phyloP scores from a whole-genome alignment of 2,888 invertebrate species.

The Yponomeuta sedellus region DNA sequence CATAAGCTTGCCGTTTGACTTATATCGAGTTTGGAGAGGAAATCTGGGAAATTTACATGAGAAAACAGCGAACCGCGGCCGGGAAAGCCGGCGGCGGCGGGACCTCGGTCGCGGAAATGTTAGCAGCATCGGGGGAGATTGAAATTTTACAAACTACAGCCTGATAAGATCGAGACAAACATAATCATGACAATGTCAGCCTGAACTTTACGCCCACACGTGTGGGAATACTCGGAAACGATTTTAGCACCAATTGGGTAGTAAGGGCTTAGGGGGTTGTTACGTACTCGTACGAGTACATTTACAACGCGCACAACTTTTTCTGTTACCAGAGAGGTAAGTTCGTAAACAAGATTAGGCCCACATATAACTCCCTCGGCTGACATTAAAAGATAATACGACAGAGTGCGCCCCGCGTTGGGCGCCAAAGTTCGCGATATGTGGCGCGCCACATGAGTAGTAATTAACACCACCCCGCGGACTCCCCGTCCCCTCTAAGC shows the following conservation, averaged over 20 bases:
- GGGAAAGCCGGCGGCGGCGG: constrained; percentile 23
- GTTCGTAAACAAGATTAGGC: constrained; percentile 43
- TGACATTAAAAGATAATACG: constrained; percentile 63
- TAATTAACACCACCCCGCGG: constrained; percentile 68
- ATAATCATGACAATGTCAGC: too few species aligned
- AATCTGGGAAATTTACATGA: constrained; percentile 68
- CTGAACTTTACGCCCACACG: too few species aligned
- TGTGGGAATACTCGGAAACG: too few species aligned
- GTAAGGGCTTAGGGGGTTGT: background rate
- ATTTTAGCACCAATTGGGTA: background rate
- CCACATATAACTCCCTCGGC: constrained; percentile 34
- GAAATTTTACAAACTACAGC: background rate
- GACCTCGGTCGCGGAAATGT: constrained; percentile 47
- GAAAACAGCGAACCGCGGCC: constrained; percentile 49
- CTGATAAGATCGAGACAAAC: too few species aligned
- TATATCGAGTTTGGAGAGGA: constrained; percentile 56
- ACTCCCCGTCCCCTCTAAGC: constrained; percentile 27
- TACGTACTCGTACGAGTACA: constrained; percentile 15
- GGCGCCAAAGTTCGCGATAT: constrained; percentile 72
- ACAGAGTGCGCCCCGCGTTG: constrained; percentile 43
- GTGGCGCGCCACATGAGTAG: constrained; percentile 70
- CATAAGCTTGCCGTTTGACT: constrained; percentile 47
- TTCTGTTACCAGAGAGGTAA: constrained; percentile 37
- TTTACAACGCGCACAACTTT: constrained; percentile 28
- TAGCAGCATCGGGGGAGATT: constrained; percentile 46